Percentiles rank a stretch among this genome's conserved stretches.
These are phyloP conservation scores for Seriola aureovittata DNA, from an alignment of 2,113 vertebrate species.

Conservation along the genomic window DNA sequence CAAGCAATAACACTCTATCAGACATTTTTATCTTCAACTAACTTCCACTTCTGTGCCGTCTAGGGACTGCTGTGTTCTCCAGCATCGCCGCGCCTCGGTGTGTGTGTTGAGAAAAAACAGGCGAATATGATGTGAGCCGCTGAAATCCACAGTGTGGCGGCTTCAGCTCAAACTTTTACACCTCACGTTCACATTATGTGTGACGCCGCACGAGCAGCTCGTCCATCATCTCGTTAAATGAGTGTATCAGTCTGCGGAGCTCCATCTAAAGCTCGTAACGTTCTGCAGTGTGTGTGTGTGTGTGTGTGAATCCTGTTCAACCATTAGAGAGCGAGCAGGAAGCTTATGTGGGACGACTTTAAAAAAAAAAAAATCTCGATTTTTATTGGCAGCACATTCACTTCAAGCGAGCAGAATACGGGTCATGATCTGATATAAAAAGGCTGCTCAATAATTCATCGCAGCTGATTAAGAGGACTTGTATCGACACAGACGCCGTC, in stretches of 20 bases:
- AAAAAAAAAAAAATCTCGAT: constrained; percentile 34
- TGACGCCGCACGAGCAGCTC: not conserved
- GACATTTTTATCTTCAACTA: constrained; percentile 24
- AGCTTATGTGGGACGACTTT: constrained; percentile 66
- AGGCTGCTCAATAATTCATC: constrained; percentile 80
- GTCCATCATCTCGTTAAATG: constrained; percentile 46
- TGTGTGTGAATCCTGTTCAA: constrained; percentile 19
- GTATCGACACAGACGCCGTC: constrained; percentile 64
- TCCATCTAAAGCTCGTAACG: constrained; percentile 32
- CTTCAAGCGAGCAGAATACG: constrained; percentile 74
- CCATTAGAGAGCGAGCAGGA: constrained; percentile 30
- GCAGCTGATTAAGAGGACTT: constrained; percentile 74
- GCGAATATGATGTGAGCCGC: not conserved
- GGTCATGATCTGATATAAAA: constrained; percentile 83
- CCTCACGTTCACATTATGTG: constrained; percentile 7
- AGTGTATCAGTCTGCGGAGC: constrained; percentile 36
- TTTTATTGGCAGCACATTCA: constrained; percentile 75
- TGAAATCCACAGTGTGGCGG: not conserved
- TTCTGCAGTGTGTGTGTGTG: constrained; percentile 17
- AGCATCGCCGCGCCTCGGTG: not conserved
- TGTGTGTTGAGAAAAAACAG: not conserved
- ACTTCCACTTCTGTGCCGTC: constrained; percentile 17
- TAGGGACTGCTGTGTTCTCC: not conserved
- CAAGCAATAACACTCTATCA: constrained; percentile 23
- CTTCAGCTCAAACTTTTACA: not conserved